Evolutionary conservation across 2,888 invertebrate species (phyloP), one percentile per base, ranked within the genome.

Genomic region (Scrobipalpa costella): DNA sequence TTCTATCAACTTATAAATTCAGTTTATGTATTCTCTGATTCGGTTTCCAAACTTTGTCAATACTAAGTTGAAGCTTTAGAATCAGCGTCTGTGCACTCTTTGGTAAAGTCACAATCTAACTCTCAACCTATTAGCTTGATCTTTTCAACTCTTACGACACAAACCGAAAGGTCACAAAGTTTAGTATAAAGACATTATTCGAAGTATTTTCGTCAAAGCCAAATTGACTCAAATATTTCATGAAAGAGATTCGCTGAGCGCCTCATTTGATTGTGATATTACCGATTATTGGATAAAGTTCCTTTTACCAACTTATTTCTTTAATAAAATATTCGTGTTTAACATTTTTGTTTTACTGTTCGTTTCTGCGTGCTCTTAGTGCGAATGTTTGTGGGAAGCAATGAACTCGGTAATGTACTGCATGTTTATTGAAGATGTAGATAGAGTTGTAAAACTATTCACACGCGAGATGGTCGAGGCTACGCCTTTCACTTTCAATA

Each of bases 391-490:
- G 11, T 36, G 11, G 11, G 7, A 40, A 40, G 17, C 19, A 47
- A 21, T 50, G 17, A 50, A 50, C 17, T 17, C 19, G 11, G 50
- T 19, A 21, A 52, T 52, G 21, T 27, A 21, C 17, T 49, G 8
- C 8, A 49, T 52, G 21, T 52, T 52, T 21, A 52, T 52, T 21
- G 50, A 52, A 52, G 50, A 52, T 52, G 19, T 13, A 50, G 27
- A 52, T 27, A 13, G 19, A 21, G 9, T 52, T 27, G 19, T 21
- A 13, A 7, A 49, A 17, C 49, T 63, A 63, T 68, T 68, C 68
- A 64, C 68, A 68, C 68, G 66, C 68, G 62, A 68, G 66, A 68
- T 66, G 63, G 27, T 55, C 67, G 68, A 66, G 68, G 68, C 65
- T 64, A 64, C 50, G 38, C 68, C 68, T 68, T 68, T 68, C 68